Conservation (phyloP, 2,113 vertebrate genomes). For the Oreocharis arfaki region DNA sequence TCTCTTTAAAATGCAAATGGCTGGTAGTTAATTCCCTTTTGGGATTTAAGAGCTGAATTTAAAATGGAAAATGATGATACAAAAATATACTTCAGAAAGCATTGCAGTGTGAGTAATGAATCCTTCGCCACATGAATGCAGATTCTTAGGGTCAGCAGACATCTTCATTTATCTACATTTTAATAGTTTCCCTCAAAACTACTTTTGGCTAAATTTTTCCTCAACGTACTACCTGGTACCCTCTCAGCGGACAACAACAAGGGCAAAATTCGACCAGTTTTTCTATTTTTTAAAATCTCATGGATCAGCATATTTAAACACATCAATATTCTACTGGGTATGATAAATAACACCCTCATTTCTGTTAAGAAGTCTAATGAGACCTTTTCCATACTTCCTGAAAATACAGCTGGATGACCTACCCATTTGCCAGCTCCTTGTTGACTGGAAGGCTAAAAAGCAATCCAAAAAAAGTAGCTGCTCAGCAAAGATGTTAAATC, state of each 20-base stretch:
- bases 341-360: background rate
- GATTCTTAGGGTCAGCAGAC: background rate
- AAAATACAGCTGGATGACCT: background rate
- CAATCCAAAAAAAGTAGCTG: background rate
- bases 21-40: constrained; percentile 26
- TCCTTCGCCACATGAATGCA: background rate
- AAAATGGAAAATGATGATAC: background rate
- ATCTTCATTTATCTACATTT: background rate
- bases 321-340: background rate
- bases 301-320: background rate
- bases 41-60: constrained; percentile 31
- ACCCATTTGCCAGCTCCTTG: background rate
- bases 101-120: background rate
- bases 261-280: background rate
- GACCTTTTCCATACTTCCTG: background rate
- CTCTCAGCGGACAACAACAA: background rate
- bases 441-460: background rate
- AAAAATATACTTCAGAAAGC: constrained; percentile 37
- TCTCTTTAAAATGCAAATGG: constrained; percentile 64
- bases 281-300: background rate
- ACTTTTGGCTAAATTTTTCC: background rate
- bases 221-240: background rate
- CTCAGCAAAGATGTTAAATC: background rate
- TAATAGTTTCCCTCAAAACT: background rate
- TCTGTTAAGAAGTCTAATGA: background rate